Evolutionary conservation across 53 echinoderm and acorn worm genomes (phyloP).

Genomic region (Holothuria leucospilota): DNA sequence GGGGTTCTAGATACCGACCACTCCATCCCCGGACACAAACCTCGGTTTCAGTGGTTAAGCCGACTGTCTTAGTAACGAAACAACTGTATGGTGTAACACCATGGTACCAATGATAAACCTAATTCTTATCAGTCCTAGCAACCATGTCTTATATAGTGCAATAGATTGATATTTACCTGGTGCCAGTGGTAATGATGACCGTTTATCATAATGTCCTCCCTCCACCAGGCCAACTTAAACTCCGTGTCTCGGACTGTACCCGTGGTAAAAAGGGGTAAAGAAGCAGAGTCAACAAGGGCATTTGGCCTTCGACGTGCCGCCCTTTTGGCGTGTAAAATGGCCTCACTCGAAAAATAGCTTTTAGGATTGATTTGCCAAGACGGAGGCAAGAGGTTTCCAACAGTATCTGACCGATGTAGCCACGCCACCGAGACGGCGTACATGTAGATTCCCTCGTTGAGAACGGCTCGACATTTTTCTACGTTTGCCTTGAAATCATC

Average conservation of each 20-base stretch:
- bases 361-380: constrained; percentile 54
- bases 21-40: too few species aligned
- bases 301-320: too few species aligned
- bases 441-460: constrained; percentile 70
- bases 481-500: constrained; percentile 46
- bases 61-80: too few species aligned
- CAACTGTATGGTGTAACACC: too few species aligned
- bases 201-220: constrained; percentile 61
- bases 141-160: too few species aligned
- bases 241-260: constrained; percentile 62
- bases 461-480: not conserved
- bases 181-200: constrained; percentile 72
- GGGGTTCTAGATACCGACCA: too few species aligned
- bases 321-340: not conserved
- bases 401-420: constrained; percentile 51
- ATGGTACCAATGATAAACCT: too few species aligned
- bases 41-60: too few species aligned
- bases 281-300: too few species aligned
- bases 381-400: constrained; percentile 38
- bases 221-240: constrained; percentile 69
- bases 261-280: constrained; percentile 13
- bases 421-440: constrained; percentile 60
- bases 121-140: too few species aligned
- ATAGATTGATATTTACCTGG: constrained; percentile 25
- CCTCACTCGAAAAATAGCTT: constrained; percentile 31